These are phyloP conservation scores for Pachycephala philippinensis DNA, from an alignment of 2,113 vertebrate genomes.

Conservation along the genomic window DNA sequence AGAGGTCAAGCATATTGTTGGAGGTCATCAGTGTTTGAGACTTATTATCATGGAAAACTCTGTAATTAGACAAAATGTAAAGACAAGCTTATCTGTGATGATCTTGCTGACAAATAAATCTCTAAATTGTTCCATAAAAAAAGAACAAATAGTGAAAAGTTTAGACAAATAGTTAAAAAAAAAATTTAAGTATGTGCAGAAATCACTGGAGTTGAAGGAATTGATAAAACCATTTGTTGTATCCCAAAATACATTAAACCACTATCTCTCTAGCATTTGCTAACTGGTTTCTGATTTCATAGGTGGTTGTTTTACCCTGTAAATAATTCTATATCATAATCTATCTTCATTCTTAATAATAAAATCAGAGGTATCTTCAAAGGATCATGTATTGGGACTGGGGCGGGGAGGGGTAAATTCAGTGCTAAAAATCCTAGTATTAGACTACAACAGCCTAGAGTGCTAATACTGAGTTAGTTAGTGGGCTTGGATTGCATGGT, in stretches of 20 bases:
- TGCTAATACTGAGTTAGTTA: background rate
- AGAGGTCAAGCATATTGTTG: background rate
- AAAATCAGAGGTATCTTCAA: background rate
- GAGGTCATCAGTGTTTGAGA: background rate
- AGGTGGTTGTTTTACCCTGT: background rate
- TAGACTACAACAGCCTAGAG: background rate
- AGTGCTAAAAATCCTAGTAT: background rate
- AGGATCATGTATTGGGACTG: background rate
- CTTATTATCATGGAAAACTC: background rate
- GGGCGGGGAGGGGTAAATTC: background rate
- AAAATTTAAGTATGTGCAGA: background rate
- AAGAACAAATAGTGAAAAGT: background rate
- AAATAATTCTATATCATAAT: background rate
- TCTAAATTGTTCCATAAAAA: background rate
- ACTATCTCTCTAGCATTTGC: background rate
- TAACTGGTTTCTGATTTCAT: background rate
- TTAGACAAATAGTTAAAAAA: background rate
- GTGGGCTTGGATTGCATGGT: background rate
- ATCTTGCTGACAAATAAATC: background rate
- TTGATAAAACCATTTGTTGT: background rate
- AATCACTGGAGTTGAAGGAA: background rate
- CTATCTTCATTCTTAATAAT: background rate
- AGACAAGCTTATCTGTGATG: background rate
- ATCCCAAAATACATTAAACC: background rate
- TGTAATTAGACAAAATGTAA: background rate